Base-by-base conservation (phyloP, 1,140 invertebrate species). In the Himalopsyche phryganea region DNA sequence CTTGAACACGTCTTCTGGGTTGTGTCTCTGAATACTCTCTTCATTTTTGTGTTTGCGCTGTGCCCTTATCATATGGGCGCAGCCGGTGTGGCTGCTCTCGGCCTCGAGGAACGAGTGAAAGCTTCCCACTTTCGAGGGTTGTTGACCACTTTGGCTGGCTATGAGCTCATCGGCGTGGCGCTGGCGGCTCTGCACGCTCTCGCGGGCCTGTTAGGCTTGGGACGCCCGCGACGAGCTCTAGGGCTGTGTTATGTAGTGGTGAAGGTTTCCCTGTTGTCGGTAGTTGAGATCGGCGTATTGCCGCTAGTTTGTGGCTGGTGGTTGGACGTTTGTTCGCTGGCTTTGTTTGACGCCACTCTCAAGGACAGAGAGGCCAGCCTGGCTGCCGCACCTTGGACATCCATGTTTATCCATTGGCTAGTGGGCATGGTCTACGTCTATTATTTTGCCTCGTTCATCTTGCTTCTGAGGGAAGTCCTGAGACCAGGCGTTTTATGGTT, bases 371-470 rank as follows among this genome's bases (percentile, higher is more conserved):
- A 96, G 73, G 82, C 86, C 0, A 92, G 90, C 58, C 96, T 98
- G 63, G 84, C 86, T 60, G 80, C 86, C 0, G 89, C 93, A 0
- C 96, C 97, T 0, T 94, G 94, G 38, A 98, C 96, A 0, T 96
- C 92, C 0, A 93, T 98, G 82, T 99, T 99, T 69, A 89, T 98
- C 47, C 96, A 99, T 74, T 99, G 97, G 97, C 82, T 98, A 7
- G 90, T 96, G n/a, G 96, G 96, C 49, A 98, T 98, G 94, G 88
- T 99, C 1, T 99, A 98, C 73, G 94, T 99, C 11, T 99, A 99
- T 74, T 99, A 99, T 76, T 98, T 98, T 71, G 97, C 96, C 6
- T 98, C 95, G 0, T 98, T 98, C 69, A 93, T 98, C 33, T 80
- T 98, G 0, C 76, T 98, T 1, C 73, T 98, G 2, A 78, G 96